Evolutionary conservation across 2,113 vertebrate species (phyloP).

Genomic region (Plecturocebus donacophilus): DNA sequence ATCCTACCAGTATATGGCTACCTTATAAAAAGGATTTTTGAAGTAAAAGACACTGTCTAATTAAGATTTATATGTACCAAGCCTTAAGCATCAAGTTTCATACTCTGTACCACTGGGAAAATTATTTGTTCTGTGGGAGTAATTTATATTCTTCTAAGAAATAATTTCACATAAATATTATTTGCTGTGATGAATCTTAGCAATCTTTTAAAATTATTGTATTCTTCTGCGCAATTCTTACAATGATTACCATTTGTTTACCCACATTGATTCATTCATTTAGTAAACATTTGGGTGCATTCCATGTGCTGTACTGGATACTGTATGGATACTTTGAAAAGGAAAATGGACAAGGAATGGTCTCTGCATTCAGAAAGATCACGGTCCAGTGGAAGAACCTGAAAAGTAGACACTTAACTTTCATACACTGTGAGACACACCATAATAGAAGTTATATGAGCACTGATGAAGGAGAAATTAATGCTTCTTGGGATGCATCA

Average conservation of each 20-base stretch:
- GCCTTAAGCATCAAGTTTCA: neutral
- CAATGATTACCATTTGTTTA: constrained; percentile 20
- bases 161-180: constrained; percentile 44
- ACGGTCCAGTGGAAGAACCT: neutral
- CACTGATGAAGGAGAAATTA: neutral
- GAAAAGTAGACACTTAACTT: neutral
- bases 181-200: constrained; percentile 49
- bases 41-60: neutral
- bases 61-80: neutral
- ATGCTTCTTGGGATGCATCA: neutral
- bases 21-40: constrained; percentile 40
- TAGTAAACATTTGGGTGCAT: neutral
- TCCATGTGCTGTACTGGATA: neutral
- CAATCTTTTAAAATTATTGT: constrained; percentile 13
- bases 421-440: neutral
- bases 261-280: neutral
- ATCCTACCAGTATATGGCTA: neutral
- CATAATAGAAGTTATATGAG: neutral
- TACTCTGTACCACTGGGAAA: neutral
- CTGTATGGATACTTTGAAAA: neutral
- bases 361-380: neutral
- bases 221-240: neutral
- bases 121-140: constrained; percentile 35
- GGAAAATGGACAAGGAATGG: neutral
- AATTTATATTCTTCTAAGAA: constrained; percentile 31